Base-by-base conservation (phyloP, 2,113 vertebrate species). In the Lates calcarifer region DNA sequence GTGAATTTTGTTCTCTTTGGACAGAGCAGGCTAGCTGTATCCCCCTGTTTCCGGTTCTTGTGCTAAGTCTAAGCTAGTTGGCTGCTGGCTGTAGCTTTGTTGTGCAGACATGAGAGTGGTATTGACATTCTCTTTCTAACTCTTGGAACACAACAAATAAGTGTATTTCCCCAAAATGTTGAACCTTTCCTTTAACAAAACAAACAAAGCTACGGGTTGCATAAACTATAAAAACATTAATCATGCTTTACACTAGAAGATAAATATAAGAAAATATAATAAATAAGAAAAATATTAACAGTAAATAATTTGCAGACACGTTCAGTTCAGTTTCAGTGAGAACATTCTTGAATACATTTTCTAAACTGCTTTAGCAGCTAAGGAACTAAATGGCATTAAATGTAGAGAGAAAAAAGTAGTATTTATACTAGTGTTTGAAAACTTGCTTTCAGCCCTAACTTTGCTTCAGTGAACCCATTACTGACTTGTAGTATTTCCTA, bases 381-480 rank as follows among this genome's bases (percentile, higher is more conserved):
- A 41, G 45, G 28, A 28, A 22, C 15, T 26, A 11, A 55, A 64
- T 31, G 55, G n/a, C n/a, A n/a, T 29, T 28, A 35, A 61, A 43
- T 61, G 45, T 45, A 60, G n/a, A 49, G 45, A 13, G 4, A 13
- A 47, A 20, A 47, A 20, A 49, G 10, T 49, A 49, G 6, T 49
- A 22, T 13, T 1, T 41, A 1, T 26, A 47, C 24, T 10, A 37
- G 1, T 53, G 28, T 57, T 70, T 60, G 15, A 31, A 39, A 78
- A 56, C 11, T 26, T 47, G 71, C 15, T 39, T 15, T 17, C 2
- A 66, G 43, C 3, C 10, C 13, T 8, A 14, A 41, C 39, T 73
- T 79, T 69, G 28, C 58, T 29, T 37, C 8, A 9, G 55, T 37
- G 65, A 70, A 74, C 13, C 26, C 17, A 28, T 61, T 51, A 17